Conservation (phyloP, 1,140 invertebrate species). For the Planococcus citri region DNA sequence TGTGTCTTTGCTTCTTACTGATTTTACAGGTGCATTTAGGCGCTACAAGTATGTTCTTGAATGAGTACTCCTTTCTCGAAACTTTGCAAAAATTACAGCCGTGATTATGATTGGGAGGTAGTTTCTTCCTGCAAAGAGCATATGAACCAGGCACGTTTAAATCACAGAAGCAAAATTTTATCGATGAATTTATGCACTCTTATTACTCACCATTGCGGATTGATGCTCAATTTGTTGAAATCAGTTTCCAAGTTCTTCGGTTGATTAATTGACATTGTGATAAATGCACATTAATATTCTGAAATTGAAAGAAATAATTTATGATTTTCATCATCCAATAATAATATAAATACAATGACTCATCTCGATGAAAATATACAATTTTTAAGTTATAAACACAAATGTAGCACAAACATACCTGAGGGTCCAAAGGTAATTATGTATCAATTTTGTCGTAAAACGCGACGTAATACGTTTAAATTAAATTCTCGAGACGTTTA, state of each 20-base stretch:
- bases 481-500: no score
- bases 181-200: not conserved
- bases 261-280: not conserved
- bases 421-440: no score
- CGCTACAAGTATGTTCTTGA: not conserved
- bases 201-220: not conserved
- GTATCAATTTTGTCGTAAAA: no score
- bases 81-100: not conserved
- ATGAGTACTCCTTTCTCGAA: not conserved
- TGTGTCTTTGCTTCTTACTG: not conserved
- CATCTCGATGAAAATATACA: no score
- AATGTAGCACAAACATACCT: no score
- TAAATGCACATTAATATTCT: no score
- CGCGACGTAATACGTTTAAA: no score
- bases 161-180: not conserved
- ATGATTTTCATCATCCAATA: no score
- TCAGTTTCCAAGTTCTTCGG: conserved; percentile 4
- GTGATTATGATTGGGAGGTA: not conserved
- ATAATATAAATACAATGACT: no score
- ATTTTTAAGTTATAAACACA: no score
- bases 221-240: not conserved
- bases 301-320: no score
- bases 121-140: not conserved
- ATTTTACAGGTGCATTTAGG: not conserved
- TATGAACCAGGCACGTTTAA: not conserved